Percentiles rank a stretch among this genome's conserved stretches.
These are phyloP conservation scores for Xenopus petersii DNA, from an alignment of 2,797 vertebrate genomes.

Conservation along the genomic window DNA sequence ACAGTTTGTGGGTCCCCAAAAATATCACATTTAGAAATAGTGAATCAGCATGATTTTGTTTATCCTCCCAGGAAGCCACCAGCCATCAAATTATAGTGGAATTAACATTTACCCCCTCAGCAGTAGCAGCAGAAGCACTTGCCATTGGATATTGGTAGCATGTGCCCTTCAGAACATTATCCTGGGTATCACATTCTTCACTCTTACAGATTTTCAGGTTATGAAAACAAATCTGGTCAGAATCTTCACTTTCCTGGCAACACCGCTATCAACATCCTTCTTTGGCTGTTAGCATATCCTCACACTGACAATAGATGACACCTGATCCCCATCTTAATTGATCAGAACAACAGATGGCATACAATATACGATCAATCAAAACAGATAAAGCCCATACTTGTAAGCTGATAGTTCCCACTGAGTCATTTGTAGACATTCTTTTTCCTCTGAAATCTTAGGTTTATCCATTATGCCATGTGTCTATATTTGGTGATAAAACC, in stretches of 20 bases:
- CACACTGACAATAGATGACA: conserved; percentile 27
- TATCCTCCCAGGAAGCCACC: no score
- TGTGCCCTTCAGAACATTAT: background rate
- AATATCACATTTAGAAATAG: no score
- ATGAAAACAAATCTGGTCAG: conserved; percentile 34
- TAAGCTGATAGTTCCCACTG: conserved; percentile 35
- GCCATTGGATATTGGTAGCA: no score
- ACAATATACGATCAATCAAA: conserved; percentile 45
- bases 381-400: conserved; percentile 38
- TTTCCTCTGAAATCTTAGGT: conserved; percentile 11
- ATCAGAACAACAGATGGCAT: conserved; percentile 44
- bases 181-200: conserved; percentile 33
- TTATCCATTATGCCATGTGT: background rate
- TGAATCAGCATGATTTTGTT: no score
- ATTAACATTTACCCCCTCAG: no score
- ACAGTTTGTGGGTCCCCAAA: no score
- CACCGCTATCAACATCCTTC: conserved; percentile 3
- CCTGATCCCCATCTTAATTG: conserved; percentile 38
- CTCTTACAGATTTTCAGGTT: conserved; percentile 26
- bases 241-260: conserved; percentile 26
- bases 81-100: no score
- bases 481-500: background rate
- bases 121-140: no score
- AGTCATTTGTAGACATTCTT: conserved; percentile 20
- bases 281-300: background rate